Evolutionary conservation across 2,113 vertebrate species (phyloP), one percentile per base, ranked within the genome.

Genomic region (Arvicanthis niloticus): DNA sequence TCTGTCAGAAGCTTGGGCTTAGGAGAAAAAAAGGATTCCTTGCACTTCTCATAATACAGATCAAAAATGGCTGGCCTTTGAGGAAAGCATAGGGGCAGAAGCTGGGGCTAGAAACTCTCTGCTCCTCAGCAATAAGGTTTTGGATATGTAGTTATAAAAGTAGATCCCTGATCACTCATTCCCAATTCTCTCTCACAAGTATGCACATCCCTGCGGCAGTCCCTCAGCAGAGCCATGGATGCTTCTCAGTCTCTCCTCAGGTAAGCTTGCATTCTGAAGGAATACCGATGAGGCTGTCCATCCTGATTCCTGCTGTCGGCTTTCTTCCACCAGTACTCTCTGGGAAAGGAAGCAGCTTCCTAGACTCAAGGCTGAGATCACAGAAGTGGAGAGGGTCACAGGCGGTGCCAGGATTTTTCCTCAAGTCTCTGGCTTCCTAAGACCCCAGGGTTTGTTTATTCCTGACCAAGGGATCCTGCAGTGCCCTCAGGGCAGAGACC

Each of bases 101-200:
- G 5, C 1, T 9, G 62, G 56, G 37, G 17, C 37, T 19, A 34
- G 60, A n/a, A 82, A 56, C 42, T 21, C 48, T 37, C 4, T 7
- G 13, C 31, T 34, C 12, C 29, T 40, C 10, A 1, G 48, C 26
- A 13, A n/a, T 40, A 2, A 51, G 8, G 56, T 12, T 29, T 29
- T 75, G 29, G 40, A 62, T 0, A 1, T 5, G 16, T 0, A 10
- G 17, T 60, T 80, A 42, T 76, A 17, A 51, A 78, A 81, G 51
- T 1, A 7, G 42, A n/a, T 13, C 16, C 37, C 0, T 4, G n/a
- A 0, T 17, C 37, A 17, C 7, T 29, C 22, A 82, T 16, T 26
- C 42, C 42, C 7, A 26, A 12, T 1, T 6, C 31, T 7, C 7
- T 31, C 17, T 48, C 29, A 9, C 40, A 88, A 53, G 13, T 34